These are phyloP conservation scores for Xanthostigma xanthostigma DNA, from an alignment of 2,888 invertebrate species.

Conservation along the genomic window DNA sequence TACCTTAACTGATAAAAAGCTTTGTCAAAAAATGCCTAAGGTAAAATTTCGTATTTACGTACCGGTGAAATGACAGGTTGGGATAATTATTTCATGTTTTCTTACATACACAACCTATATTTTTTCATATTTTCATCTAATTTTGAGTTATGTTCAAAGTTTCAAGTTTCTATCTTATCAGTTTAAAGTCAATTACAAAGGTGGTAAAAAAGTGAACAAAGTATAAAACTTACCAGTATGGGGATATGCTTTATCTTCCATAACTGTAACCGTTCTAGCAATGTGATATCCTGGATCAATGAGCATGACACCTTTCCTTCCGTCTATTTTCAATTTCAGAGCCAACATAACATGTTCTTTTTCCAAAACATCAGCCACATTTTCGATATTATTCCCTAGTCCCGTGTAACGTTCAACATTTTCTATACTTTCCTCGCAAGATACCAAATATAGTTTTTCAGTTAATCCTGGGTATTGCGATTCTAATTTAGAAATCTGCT, in stretches of 20 bases:
- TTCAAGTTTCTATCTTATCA: no score
- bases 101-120: no score
- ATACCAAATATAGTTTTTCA: conserved; percentile 54
- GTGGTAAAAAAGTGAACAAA: not conserved
- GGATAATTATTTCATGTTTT: no score
- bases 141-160: no score
- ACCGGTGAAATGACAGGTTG: no score
- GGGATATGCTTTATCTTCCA: conserved; percentile 71
- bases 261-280: conserved; percentile 69
- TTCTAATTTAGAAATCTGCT: conserved; percentile 43
- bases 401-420: conserved; percentile 43
- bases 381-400: conserved; percentile 37
- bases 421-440: conserved; percentile 75
- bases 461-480: conserved; percentile 52
- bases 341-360: conserved; percentile 81
- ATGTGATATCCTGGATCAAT: conserved; percentile 88
- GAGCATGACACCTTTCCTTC: conserved; percentile 60
- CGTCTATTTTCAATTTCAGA: conserved; percentile 55
- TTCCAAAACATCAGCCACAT: conserved; percentile 47
- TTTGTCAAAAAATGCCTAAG: no score
- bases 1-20: no score
- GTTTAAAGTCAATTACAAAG: no score
- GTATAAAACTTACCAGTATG: conserved; percentile 52
- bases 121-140: no score
- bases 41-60: no score